Evolutionary conservation across 92 coral and sea anemone genomes (phyloP).

Genomic region (Bergia puertoricense): DNA sequence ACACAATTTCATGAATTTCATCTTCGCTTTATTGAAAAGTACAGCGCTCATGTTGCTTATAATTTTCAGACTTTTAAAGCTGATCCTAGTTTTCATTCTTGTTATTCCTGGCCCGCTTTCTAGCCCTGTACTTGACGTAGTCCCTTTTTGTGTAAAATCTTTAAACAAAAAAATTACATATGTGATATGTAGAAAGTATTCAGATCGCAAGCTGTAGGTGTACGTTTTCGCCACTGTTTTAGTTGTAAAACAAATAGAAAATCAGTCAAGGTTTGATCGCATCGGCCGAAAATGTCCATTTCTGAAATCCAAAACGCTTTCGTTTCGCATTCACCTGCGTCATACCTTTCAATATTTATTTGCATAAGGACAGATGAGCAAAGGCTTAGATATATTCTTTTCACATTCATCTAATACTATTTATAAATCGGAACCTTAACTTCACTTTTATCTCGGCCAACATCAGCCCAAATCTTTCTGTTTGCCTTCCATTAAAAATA

Average conservation of each 20-base stretch:
- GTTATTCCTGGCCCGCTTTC: background rate
- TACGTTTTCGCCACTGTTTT: background rate
- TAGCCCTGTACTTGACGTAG: background rate
- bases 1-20: background rate
- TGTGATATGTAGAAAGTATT: background rate
- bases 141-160: background rate
- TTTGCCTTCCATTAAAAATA: slow-evolving; percentile 27
- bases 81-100: background rate
- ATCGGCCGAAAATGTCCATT: slow-evolving; percentile 1
- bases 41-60: background rate
- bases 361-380: slow-evolving; percentile 42
- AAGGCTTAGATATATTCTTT: slow-evolving; percentile 9
- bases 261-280: background rate
- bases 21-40: background rate
- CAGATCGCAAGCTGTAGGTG: background rate
- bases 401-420: slow-evolving; percentile 33
- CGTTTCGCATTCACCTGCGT: slow-evolving; percentile 25
- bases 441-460: slow-evolving; percentile 28
- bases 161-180: background rate
- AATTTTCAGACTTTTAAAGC: background rate
- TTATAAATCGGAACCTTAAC: slow-evolving; percentile 42
- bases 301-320: slow-evolving; percentile 35
- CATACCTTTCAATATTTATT: slow-evolving; percentile 25
- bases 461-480: slow-evolving; percentile 29
- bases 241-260: background rate